Percentiles rank a stretch among this genome's conserved stretches.
Conservation (phyloP, 2,888 invertebrate genomes). For the Teleogryllus oceanicus region DNA sequence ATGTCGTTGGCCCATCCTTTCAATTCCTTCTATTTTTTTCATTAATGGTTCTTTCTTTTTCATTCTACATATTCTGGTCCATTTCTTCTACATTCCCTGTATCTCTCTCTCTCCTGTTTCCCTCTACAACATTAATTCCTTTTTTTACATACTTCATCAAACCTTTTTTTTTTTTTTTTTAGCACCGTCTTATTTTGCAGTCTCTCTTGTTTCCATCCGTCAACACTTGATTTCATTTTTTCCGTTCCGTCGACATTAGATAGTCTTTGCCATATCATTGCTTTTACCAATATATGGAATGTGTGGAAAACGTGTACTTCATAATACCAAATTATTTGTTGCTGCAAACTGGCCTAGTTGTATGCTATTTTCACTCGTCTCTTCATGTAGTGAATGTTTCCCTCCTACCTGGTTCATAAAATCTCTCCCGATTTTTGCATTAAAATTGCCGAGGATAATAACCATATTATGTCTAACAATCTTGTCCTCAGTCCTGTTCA, state of each 20-base stretch:
- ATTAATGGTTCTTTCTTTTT: background rate
- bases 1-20: too few relatives aligned
- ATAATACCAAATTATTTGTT: background rate
- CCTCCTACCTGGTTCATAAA: background rate
- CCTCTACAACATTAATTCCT: too few relatives aligned
- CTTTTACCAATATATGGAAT: background rate
- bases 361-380: conserved; percentile 19
- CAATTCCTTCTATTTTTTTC: too few relatives aligned
- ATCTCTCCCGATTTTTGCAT: conserved; percentile 4
- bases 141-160: background rate
- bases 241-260: background rate
- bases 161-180: too few relatives aligned
- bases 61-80: background rate
- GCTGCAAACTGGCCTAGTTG: background rate
- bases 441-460: background rate
- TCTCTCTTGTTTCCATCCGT: background rate
- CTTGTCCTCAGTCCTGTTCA: background rate
- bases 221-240: background rate
- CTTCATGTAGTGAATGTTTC: too few relatives aligned
- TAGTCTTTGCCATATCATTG: background rate
- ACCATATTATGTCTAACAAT: background rate
- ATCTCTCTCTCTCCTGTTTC: background rate
- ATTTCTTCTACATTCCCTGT: background rate
- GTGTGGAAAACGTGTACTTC: background rate
- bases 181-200: too few relatives aligned